Evolutionary conservation across 2,888 invertebrate genomes (phyloP).

Genomic region (Fragum whitleyi): DNA sequence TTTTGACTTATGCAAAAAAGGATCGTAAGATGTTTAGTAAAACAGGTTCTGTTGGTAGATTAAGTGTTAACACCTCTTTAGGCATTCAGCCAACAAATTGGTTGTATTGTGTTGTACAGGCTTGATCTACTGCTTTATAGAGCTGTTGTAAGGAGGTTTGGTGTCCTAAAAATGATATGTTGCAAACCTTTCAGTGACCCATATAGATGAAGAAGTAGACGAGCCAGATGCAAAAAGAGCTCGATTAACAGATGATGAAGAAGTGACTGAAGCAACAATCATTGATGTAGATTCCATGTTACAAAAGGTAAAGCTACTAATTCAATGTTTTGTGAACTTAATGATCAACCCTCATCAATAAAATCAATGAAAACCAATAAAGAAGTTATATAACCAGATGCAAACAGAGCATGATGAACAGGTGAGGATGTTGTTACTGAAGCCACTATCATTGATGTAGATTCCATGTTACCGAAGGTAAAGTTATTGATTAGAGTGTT

Average conservation of each 20-base stretch:
- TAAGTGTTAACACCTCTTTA: too few relatives aligned
- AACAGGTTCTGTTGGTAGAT: too few relatives aligned
- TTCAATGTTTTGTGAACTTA: neutral
- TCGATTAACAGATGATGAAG: conserved; percentile 36
- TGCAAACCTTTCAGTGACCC: conserved; percentile 7
- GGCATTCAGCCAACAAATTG: too few relatives aligned
- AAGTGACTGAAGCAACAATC: conserved; percentile 40
- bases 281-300: conserved; percentile 62
- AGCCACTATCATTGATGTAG: conserved; percentile 58
- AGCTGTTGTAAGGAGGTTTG: too few relatives aligned
- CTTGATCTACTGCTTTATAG: too few relatives aligned
- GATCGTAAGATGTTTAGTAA: too few relatives aligned
- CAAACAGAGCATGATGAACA: conserved; percentile 31
- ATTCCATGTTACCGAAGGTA: conserved; percentile 60
- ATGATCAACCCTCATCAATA: too few relatives aligned
- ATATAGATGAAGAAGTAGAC: conserved; percentile 32
- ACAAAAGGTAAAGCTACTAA: conserved; percentile 59
- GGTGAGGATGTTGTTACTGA: conserved; percentile 34
- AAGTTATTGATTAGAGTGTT: too few relatives aligned
- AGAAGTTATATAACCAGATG: conserved; percentile 27
- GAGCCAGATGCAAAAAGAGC: conserved; percentile 35
- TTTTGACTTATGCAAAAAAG: too few relatives aligned
- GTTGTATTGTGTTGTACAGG: too few relatives aligned
- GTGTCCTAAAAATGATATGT: too few relatives aligned
- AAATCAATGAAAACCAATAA: too few relatives aligned